Conservation (phyloP, 2,797 vertebrate species). For the Acanthiza pusilla region DNA sequence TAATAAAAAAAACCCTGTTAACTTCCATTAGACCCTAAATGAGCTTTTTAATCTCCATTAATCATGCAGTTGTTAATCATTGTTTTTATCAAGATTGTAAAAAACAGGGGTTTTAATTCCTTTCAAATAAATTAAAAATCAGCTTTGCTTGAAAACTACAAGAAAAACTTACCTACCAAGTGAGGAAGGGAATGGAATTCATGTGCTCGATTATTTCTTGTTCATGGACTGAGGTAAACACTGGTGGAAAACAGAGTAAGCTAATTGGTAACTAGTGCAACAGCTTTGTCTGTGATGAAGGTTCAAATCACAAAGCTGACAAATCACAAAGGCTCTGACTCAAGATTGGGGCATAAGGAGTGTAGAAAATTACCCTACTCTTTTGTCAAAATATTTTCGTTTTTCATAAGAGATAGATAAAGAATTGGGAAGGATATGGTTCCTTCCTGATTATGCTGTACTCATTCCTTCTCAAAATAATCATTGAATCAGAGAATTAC, state of each 20-base stretch:
- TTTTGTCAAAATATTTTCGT: not conserved
- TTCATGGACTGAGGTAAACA: not conserved
- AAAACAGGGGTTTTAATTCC: conserved; percentile 51
- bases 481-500: not conserved
- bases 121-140: conserved; percentile 47
- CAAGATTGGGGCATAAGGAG: not conserved
- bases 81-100: conserved; percentile 65
- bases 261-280: not conserved
- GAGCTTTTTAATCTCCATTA: conserved; percentile 68
- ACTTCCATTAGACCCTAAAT: conserved; percentile 64
- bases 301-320: not conserved
- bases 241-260: not conserved
- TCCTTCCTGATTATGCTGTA: not conserved
- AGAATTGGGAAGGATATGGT: not conserved
- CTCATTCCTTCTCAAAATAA: not conserved
- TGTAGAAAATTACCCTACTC: not conserved
- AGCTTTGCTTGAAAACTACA: conserved; percentile 23
- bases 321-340: not conserved
- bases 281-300: not conserved
- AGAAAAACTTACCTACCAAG: not conserved
- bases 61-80: conserved; percentile 64
- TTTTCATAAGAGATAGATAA: not conserved
- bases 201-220: not conserved
- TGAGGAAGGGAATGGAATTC: not conserved
- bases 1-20: conserved; percentile 64